Percentiles rank a stretch among this genome's conserved stretches.
These are phyloP conservation scores for Lagorchestes hirsutus DNA, from an alignment of 2,797 vertebrate genomes.

Conservation along the genomic window DNA sequence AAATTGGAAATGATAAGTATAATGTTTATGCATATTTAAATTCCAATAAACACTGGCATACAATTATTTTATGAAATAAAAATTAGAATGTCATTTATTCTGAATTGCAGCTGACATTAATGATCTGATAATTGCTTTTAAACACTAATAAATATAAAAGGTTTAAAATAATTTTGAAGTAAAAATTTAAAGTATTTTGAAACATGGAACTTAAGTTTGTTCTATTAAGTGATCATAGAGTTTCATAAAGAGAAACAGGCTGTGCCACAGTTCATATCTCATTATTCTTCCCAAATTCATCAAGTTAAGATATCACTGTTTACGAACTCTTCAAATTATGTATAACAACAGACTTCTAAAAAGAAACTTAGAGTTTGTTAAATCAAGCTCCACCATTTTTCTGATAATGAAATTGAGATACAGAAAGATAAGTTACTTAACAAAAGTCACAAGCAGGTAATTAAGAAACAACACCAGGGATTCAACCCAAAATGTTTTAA, in stretches of 20 bases:
- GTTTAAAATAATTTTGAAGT: not conserved
- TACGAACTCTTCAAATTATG: not conserved
- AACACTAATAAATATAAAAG: not conserved
- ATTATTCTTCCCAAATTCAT: not conserved
- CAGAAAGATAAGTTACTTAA: not conserved
- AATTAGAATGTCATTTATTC: not conserved
- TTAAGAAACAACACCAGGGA: not conserved
- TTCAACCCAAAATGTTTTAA: not conserved
- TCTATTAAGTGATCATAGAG: not conserved
- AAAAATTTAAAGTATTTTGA: not conserved
- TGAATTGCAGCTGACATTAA: not conserved
- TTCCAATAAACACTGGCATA: constrained; percentile 1
- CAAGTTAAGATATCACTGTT: not conserved
- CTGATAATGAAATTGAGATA: not conserved
- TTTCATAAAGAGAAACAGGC: not conserved
- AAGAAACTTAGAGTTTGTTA: not conserved
- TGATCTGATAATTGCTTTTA: not conserved
- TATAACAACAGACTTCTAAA: not conserved
- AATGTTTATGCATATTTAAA: not conserved
- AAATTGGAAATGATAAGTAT: constrained; percentile 12
- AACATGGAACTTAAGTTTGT: not conserved
- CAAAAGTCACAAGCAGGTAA: not conserved
- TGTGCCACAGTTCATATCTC: not conserved
- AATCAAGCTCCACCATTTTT: not conserved
- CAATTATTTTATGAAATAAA: constrained; percentile 20